These are phyloP conservation scores for Bujurquina vittata DNA, from an alignment of 2,113 vertebrate genomes.

Conservation along the genomic window DNA sequence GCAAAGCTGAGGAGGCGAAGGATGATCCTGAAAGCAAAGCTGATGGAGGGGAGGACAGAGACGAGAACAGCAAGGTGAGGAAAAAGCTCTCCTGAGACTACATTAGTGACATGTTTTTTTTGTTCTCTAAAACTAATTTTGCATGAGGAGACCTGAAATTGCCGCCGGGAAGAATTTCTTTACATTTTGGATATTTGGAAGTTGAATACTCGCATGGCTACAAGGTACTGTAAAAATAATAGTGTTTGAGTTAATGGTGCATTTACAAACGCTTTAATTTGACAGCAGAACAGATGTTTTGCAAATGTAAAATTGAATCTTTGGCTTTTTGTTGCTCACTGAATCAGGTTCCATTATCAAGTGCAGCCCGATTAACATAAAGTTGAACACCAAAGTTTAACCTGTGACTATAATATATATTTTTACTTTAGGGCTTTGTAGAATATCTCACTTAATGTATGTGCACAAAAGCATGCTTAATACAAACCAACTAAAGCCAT, in stretches of 20 bases:
- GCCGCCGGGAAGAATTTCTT: not conserved
- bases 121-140: not conserved
- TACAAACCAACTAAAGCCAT: no score
- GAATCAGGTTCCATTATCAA: not conserved
- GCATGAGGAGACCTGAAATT: not conserved
- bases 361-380: not conserved
- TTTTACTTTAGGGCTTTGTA: no score
- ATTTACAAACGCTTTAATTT: not conserved
- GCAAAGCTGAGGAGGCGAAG: slow-evolving; percentile 72
- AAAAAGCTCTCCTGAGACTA: not conserved
- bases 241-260: not conserved
- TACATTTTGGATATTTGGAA: not conserved
- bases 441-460: no score
- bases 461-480: no score
- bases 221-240: not conserved
- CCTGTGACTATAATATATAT: not conserved
- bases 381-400: not conserved
- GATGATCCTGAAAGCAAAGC: slow-evolving; percentile 67
- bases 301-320: not conserved
- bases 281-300: not conserved
- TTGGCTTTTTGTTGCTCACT: not conserved
- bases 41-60: slow-evolving; percentile 66
- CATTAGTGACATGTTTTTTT: not conserved
- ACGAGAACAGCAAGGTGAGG: slow-evolving; percentile 71
- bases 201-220: not conserved